Evolutionary conservation across 2,888 invertebrate genomes (phyloP).

Genomic region (Lepidonotus clava): DNA sequence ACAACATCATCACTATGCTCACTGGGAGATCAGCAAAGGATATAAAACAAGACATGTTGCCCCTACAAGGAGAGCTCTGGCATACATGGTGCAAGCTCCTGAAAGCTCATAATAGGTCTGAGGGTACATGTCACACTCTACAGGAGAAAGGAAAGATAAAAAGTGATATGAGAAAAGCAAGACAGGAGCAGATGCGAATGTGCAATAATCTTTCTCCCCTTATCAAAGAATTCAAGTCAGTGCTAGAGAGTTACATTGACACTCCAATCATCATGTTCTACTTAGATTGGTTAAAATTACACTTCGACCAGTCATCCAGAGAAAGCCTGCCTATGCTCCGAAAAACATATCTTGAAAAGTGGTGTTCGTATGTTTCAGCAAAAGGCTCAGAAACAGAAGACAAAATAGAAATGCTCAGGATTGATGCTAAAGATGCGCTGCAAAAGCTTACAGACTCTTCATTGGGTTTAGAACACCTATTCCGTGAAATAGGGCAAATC

Average conservation of each 20-base stretch:
- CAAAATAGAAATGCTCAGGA: not conserved
- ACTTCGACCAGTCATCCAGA: not conserved
- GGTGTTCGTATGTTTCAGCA: not conserved
- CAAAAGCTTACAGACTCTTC: not conserved
- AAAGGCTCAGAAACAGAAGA: not conserved
- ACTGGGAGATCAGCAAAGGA: not conserved
- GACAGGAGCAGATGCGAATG: not conserved
- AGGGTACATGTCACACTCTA: not conserved
- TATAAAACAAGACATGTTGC: not conserved
- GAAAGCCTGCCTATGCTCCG: not conserved
- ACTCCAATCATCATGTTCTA: not conserved
- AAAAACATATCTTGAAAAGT: not conserved
- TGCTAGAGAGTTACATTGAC: not conserved
- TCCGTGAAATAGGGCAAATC: conserved; percentile 56
- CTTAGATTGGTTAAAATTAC: not conserved
- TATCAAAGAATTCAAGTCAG: not conserved
- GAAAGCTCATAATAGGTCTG: not conserved
- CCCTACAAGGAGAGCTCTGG: not conserved
- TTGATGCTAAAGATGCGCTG: not conserved
- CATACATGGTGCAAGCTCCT: not conserved
- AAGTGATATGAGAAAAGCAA: not conserved
- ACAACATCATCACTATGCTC: not conserved
- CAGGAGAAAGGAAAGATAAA: not conserved
- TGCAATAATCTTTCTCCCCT: not conserved
- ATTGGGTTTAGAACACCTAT: conserved; percentile 55